Conservation (phyloP, 2,888 invertebrate genomes). For the Sinotaia quadrata region DNA sequence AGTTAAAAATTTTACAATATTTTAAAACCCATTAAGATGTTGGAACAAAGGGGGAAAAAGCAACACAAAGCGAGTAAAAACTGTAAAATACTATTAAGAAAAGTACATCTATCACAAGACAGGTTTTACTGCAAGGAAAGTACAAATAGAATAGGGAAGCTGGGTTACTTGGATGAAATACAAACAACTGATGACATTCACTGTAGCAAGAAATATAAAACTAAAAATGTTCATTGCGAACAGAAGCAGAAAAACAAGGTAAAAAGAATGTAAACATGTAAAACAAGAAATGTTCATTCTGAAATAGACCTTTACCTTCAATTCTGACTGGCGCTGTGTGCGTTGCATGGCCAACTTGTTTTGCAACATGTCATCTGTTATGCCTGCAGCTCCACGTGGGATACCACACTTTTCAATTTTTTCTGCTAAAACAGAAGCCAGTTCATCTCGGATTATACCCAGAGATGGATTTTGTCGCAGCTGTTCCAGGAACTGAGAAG, state of each 20-base stretch:
- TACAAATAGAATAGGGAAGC: too few relatives aligned
- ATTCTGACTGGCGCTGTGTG: slow-evolving; percentile 54
- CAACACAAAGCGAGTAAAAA: too few relatives aligned
- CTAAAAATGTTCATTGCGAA: too few relatives aligned
- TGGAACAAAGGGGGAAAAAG: too few relatives aligned
- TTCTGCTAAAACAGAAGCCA: slow-evolving; percentile 60
- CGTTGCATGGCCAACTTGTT: slow-evolving; percentile 59
- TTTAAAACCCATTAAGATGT: too few relatives aligned
- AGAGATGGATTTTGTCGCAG: slow-evolving; percentile 61
- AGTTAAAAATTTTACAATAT: too few relatives aligned
- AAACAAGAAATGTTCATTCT: neutral
- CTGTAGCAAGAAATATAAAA: too few relatives aligned
- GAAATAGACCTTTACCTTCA: slow-evolving; percentile 51
- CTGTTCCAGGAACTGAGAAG: slow-evolving; percentile 60
- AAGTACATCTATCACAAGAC: too few relatives aligned
- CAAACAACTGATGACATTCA: too few relatives aligned
- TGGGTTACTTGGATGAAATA: too few relatives aligned
- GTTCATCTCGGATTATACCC: slow-evolving; percentile 62
- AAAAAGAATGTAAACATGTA: neutral
- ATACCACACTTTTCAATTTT: slow-evolving; percentile 65
- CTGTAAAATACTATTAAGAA: too few relatives aligned
- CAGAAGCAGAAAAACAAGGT: neutral
- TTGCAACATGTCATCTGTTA: slow-evolving; percentile 50
- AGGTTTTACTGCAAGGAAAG: too few relatives aligned
- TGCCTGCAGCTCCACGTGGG: slow-evolving; percentile 51